Evolutionary conservation across 2,888 invertebrate genomes (phyloP).

Genomic region (Hyalella azteca): DNA sequence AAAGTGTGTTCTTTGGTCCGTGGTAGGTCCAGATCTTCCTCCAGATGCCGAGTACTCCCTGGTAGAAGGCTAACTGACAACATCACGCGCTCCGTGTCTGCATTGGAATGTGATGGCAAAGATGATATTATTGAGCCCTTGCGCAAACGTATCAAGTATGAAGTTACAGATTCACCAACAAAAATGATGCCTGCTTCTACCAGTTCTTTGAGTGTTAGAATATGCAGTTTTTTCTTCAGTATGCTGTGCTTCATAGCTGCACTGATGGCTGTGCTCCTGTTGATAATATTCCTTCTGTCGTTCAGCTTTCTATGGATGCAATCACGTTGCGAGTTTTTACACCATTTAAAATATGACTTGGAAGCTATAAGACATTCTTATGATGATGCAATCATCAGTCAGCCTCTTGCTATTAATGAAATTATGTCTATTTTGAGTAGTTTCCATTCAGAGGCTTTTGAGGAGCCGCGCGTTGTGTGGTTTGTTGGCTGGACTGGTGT

Average conservation of each 20-base stretch:
- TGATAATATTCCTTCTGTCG: background rate
- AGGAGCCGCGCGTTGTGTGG: background rate
- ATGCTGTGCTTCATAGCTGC: background rate
- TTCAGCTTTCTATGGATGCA: background rate
- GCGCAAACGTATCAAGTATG: background rate
- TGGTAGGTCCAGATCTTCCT: too few relatives aligned
- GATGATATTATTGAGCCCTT: background rate
- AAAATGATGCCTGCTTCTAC: background rate
- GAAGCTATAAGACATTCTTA: background rate
- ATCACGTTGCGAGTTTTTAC: background rate
- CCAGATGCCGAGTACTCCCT: background rate
- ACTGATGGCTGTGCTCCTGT: background rate
- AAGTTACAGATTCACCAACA: background rate
- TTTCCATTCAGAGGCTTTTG: background rate
- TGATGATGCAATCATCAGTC: background rate
- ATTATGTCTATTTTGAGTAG: background rate
- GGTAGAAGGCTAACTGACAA: background rate
- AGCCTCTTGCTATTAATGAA: background rate
- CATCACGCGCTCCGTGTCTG: background rate
- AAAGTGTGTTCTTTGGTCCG: too few relatives aligned
- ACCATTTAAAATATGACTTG: background rate
- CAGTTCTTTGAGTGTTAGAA: background rate
- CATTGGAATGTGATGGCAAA: background rate
- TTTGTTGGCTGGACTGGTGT: conserved; percentile 18
- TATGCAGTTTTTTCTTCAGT: background rate